A percentile compares a stretch with the other conserved stretches of the same genome.
Evolutionary conservation across 2,113 vertebrate genomes (phyloP).

Genomic region (Aegithalos caudatus): DNA sequence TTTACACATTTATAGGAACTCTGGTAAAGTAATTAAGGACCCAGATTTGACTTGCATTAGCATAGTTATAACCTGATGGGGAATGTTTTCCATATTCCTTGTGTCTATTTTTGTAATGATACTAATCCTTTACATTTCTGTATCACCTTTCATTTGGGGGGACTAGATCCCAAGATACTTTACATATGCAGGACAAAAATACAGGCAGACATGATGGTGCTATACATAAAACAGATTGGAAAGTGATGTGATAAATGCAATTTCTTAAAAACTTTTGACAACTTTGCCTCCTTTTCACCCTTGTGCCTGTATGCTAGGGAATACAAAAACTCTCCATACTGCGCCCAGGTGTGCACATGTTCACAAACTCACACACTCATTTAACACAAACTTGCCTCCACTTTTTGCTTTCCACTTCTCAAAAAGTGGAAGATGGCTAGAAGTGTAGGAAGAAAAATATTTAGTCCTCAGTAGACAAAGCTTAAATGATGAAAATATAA

Average conservation of each 20-base stretch:
- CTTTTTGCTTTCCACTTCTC: not conserved
- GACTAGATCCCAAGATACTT: constrained; percentile 28
- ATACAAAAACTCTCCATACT: not conserved
- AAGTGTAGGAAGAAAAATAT: not conserved
- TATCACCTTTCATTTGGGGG: constrained; percentile 55
- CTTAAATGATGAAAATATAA: not conserved
- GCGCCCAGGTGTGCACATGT: not conserved
- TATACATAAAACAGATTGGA: not conserved
- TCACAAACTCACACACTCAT: not conserved
- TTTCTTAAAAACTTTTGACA: not conserved
- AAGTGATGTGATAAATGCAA: not conserved
- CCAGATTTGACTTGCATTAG: constrained; percentile 58
- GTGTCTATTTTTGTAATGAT: constrained; percentile 62
- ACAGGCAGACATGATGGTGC: not conserved
- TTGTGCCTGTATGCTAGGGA: not conserved
- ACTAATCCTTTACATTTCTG: constrained; percentile 66
- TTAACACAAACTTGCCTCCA: not conserved
- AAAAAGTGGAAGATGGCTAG: not conserved
- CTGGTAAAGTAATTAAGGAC: constrained; percentile 67
- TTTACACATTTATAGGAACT: constrained; percentile 51
- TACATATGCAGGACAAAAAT: constrained; percentile 21
- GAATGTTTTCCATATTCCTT: constrained; percentile 64
- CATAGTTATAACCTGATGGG: constrained; percentile 60
- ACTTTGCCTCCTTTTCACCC: not conserved
- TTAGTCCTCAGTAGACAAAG: not conserved